These are phyloP conservation scores for Conopomorpha cramerella DNA, from an alignment of 1,140 invertebrate species.

Conservation along the genomic window DNA sequence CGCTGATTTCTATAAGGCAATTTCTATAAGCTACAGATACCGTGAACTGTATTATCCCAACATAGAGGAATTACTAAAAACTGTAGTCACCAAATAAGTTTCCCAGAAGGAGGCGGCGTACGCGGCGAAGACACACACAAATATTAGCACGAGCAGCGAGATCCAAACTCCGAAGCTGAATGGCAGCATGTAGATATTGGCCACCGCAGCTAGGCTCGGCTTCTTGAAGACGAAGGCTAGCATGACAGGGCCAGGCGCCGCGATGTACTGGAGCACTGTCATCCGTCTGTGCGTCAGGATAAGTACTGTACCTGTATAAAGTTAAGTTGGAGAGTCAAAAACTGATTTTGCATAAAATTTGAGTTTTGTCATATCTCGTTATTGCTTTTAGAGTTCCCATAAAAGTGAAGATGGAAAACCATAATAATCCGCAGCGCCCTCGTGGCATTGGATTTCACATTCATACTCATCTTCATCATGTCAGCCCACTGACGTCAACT, in stretches of 20 bases:
- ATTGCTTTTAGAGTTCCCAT: too few relatives aligned
- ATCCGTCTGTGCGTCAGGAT: background rate
- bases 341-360: background rate
- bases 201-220: background rate
- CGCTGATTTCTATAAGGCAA: background rate
- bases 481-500: background rate
- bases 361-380: too few relatives aligned
- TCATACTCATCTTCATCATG: too few relatives aligned
- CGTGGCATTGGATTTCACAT: too few relatives aligned
- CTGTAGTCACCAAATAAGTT: background rate
- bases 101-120: background rate
- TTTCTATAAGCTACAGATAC: background rate
- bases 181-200: background rate
- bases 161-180: background rate
- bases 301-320: background rate
- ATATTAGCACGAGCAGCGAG: background rate
- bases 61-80: background rate
- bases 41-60: background rate
- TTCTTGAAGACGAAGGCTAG: background rate
- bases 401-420: too few relatives aligned
- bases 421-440: too few relatives aligned
- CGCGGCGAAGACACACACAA: background rate
- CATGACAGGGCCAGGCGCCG: background rate
- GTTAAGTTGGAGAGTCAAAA: background rate
- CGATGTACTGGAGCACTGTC: background rate